phyloP scores from a whole-genome alignment of 1,140 invertebrate genomes.

The Drosophila micromelanica region DNA sequence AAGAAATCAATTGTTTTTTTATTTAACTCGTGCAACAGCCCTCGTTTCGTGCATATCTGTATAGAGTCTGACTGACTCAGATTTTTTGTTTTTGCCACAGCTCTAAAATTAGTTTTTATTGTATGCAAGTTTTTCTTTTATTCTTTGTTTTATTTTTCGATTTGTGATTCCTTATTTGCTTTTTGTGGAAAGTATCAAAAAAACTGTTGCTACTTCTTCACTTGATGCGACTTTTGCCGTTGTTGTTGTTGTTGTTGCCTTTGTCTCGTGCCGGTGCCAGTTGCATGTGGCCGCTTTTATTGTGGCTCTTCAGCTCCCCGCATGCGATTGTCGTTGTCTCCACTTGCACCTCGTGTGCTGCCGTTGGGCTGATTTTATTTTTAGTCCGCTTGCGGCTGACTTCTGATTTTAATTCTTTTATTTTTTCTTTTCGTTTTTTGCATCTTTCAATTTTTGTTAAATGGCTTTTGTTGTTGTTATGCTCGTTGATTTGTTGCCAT shows the following conservation, averaged over 20 bases:
- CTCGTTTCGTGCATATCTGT: conserved; percentile 27
- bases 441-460: conserved; percentile 59
- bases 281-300: conserved; percentile 30
- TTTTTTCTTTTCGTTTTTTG: conserved; percentile 30
- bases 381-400: conserved; percentile 67
- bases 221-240: conserved; percentile 38
- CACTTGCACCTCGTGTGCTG: conserved; percentile 57
- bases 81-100: conserved; percentile 55
- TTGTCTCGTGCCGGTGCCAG: conserved; percentile 60
- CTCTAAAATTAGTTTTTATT: conserved; percentile 81
- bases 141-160: conserved; percentile 53
- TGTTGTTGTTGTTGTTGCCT: conserved; percentile 26
- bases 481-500: conserved; percentile 43
- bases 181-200: conserved; percentile 71
- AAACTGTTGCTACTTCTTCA: conserved; percentile 25
- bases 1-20: not conserved
- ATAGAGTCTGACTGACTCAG: conserved; percentile 58
- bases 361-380: conserved; percentile 71
- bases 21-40: not conserved
- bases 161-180: conserved; percentile 73
- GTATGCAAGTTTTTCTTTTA: conserved; percentile 64
- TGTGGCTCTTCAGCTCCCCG: not conserved
- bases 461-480: conserved; percentile 23
- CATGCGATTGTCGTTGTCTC: conserved; percentile 1
- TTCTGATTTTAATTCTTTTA: conserved; percentile 59